These are phyloP conservation scores for Diplodus sargus DNA, from an alignment of 2,797 vertebrate genomes.

Conservation along the genomic window DNA sequence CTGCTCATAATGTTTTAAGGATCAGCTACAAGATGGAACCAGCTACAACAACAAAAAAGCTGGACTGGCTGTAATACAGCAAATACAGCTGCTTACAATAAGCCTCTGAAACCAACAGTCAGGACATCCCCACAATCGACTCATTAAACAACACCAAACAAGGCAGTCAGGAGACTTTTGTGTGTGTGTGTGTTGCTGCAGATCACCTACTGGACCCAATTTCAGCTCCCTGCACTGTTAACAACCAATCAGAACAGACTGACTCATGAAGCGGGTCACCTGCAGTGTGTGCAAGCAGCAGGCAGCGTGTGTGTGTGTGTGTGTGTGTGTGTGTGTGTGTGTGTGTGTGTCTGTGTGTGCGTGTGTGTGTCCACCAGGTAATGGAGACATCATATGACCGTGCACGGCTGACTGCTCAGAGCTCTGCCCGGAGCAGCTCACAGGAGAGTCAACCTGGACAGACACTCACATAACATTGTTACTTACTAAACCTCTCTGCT, in stretches of 20 bases:
- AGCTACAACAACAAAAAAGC: not conserved
- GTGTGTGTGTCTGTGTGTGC: too few relatives aligned
- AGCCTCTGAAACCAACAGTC: not conserved
- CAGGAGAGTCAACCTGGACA: slow-evolving; percentile 12
- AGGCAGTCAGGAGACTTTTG: not conserved
- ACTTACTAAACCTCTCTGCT: not conserved
- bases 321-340: not conserved
- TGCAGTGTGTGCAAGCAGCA: slow-evolving; percentile 9
- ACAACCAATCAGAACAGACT: slow-evolving; percentile 40
- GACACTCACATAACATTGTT: not conserved
- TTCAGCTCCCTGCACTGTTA: slow-evolving; percentile 6
- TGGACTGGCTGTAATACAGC: not conserved
- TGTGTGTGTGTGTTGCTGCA: not conserved
- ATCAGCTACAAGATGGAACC: not conserved
- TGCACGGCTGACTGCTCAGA: slow-evolving; percentile 24
- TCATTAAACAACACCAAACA: slow-evolving; percentile 3
- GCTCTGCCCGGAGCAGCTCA: slow-evolving; percentile 18
- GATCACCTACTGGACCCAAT: slow-evolving; percentile 29
- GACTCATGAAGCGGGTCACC: not conserved
- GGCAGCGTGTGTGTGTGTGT: slow-evolving; percentile 22
- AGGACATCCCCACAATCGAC: not conserved
- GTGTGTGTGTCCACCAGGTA: slow-evolving; percentile 37
- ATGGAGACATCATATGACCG: slow-evolving; percentile 57
- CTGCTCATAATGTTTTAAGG: not conserved
- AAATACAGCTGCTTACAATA: not conserved